Evolutionary conservation across 2,797 vertebrate species (phyloP), one percentile per base, ranked within the genome.

Genomic region (Sphenopsis melanotis): DNA sequence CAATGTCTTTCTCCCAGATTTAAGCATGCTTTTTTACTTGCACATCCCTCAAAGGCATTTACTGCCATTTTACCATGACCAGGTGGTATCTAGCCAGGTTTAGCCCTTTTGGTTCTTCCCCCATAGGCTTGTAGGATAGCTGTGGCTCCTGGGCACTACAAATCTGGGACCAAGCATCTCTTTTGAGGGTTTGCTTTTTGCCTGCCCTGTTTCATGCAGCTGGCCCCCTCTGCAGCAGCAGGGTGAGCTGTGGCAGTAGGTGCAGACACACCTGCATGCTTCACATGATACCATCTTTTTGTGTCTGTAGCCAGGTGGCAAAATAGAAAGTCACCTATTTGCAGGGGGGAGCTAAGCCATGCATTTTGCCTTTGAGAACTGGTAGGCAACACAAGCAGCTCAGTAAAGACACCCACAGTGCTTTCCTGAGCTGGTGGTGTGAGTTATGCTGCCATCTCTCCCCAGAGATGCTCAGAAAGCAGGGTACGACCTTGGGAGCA

Each of bases 241-340:
- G 36, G 36, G 18, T 74, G 66, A 86, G 37, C 68, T 1, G 0
- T 55, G 44, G 66, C 68, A 34, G 20, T 69, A 39, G n/a, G 11
- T 79, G 15, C 3, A 1, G 61, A 21, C 23, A 64, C 44, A 82
- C 21, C 26, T 9, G 1, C 7, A 2, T 0, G 0, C n/a, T 80
- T 84, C 15, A 20, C 5, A 0, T 65, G 56, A 9, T 30, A 2
- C 27, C 20, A 4, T 79, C 44, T 56, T 50, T 85, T 39, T 4
- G 0, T 74, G 30, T 72, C 55, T 29, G 22, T 26, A 90, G 66
- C 60, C 63, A 15, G 20, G 34, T 70, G 77, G 52, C 22, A n/a
- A 61, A 53, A 15, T 14, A 26, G 22, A 16, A 50, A 76, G 39
- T 50, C 78, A n/a, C 50, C 47, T 71, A 0, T 75, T 87, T 71